A percentile compares a stretch with the other conserved stretches of the same genome.
Evolutionary conservation across 1,140 invertebrate species (phyloP).

Genomic region (Bombus picipes): DNA sequence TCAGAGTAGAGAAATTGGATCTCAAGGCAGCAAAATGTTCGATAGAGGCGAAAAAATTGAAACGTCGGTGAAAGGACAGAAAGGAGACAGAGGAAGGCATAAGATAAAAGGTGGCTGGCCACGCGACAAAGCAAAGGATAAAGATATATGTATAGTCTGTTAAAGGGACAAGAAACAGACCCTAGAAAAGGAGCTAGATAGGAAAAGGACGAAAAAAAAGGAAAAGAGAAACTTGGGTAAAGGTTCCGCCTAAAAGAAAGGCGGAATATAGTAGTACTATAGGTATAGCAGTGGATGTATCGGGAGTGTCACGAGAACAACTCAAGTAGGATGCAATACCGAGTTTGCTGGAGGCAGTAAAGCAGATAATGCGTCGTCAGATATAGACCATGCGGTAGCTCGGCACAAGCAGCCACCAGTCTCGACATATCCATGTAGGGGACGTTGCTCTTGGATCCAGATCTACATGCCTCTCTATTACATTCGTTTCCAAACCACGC

Average conservation of each 20-base stretch:
- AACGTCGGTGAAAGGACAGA: slow-evolving; percentile 1
- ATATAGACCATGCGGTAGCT: slow-evolving; percentile 44
- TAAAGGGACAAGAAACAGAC: neutral
- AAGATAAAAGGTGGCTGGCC: neutral
- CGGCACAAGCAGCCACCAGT: neutral
- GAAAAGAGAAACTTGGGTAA: neutral
- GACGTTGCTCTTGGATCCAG: slow-evolving; percentile 57
- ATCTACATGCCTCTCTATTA: slow-evolving; percentile 31
- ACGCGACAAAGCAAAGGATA: neutral
- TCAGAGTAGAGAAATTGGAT: slow-evolving; percentile 13
- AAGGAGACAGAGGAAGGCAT: neutral
- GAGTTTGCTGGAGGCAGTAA: slow-evolving; percentile 37
- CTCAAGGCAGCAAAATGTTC: neutral
- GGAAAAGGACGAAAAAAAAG: neutral
- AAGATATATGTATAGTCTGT: neutral
- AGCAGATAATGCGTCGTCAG: slow-evolving; percentile 60
- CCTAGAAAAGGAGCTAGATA: neutral
- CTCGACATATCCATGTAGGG: slow-evolving; percentile 42
- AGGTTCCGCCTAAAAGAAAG: neutral
- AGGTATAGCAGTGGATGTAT: slow-evolving; percentile 16
- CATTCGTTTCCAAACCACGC: neutral
- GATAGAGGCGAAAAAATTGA: slow-evolving; percentile 20
- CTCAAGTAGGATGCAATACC: slow-evolving; percentile 26
- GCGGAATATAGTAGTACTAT: neutral
- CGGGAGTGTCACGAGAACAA: slow-evolving; percentile 20